Percentiles rank a stretch among this genome's conserved stretches.
Evolutionary conservation across 1,140 invertebrate genomes (phyloP).

Genomic region (Protaetia brevitarsis): DNA sequence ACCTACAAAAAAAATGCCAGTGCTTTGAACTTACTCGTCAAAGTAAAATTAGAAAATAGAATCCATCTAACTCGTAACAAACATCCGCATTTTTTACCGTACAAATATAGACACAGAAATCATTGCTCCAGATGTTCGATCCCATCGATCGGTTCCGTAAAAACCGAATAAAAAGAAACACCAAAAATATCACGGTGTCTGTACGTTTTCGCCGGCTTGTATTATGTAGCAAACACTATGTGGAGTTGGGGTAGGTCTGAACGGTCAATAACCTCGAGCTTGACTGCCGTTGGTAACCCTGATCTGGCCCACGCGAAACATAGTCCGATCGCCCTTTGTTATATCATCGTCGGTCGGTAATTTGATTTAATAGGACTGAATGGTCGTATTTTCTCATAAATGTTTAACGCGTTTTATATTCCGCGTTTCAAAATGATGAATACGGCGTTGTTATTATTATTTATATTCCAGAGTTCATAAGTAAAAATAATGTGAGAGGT

Average conservation of each 20-base stretch:
- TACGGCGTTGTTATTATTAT: too few species aligned
- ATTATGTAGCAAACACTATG: slow-evolving; percentile 8
- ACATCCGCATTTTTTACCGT: slow-evolving; percentile 3
- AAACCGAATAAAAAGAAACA: neutral
- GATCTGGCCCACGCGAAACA: slow-evolving; percentile 14
- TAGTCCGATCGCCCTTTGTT: slow-evolving; percentile 6
- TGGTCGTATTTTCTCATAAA: too few species aligned
- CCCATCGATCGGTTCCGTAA: neutral
- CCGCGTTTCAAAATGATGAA: too few species aligned
- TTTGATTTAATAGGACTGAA: slow-evolving; percentile 1
- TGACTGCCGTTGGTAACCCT: slow-evolving; percentile 6
- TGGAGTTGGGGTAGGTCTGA: slow-evolving; percentile 12
- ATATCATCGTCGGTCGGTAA: slow-evolving; percentile 6
- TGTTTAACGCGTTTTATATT: too few species aligned
- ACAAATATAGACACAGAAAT: neutral
- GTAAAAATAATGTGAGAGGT: too few species aligned
- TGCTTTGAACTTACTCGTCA: slow-evolving; percentile 1
- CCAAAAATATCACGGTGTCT: neutral
- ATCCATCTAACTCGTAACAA: neutral
- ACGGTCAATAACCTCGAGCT: slow-evolving; percentile 7
- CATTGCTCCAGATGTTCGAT: neutral
- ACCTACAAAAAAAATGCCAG: slow-evolving; percentile 2
- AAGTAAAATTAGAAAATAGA: neutral
- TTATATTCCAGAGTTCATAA: too few species aligned
- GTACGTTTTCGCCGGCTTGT: neutral